Percentiles rank a stretch among this genome's conserved stretches.
Evolutionary conservation across 2,113 vertebrate species (phyloP).

Genomic region (Macquaria australasica): DNA sequence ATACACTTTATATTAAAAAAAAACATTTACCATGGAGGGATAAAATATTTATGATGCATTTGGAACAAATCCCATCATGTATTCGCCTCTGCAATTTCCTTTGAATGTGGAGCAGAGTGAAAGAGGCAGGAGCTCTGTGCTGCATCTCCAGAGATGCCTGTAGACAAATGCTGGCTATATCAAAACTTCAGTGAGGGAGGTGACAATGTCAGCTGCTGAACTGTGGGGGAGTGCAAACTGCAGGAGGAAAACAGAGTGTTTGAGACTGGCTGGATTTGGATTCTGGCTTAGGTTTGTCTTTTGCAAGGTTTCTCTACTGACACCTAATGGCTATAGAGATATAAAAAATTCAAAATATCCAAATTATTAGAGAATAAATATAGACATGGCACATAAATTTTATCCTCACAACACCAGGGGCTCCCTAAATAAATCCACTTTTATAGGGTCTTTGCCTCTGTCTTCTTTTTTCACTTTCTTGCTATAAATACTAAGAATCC

Average conservation of each 20-base stretch:
- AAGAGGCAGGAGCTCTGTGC: constrained; percentile 48
- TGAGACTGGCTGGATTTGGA: constrained; percentile 39
- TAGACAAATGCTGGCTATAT: constrained; percentile 70
- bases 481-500: constrained; percentile 47
- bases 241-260: constrained; percentile 43
- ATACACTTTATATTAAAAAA: constrained; percentile 22
- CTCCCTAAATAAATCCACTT: constrained; percentile 40
- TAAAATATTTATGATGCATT: constrained; percentile 77
- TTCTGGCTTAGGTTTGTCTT: constrained; percentile 19
- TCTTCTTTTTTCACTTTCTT: not conserved
- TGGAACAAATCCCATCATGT: constrained; percentile 68
- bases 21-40: constrained; percentile 33
- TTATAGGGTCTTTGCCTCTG: not conserved
- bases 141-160: constrained; percentile 67
- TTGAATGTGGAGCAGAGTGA: constrained; percentile 60
- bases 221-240: constrained; percentile 66
- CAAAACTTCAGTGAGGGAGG: constrained; percentile 75
- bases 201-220: constrained; percentile 68
- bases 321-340: constrained; percentile 68
- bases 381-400: constrained; percentile 41
- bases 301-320: constrained; percentile 74
- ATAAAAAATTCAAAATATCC: constrained; percentile 51
- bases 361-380: constrained; percentile 39
- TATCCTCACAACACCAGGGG: constrained; percentile 6
- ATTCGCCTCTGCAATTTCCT: constrained; percentile 69